Base-by-base conservation (phyloP, 2,113 vertebrate genomes). In the Mungos mungo region DNA sequence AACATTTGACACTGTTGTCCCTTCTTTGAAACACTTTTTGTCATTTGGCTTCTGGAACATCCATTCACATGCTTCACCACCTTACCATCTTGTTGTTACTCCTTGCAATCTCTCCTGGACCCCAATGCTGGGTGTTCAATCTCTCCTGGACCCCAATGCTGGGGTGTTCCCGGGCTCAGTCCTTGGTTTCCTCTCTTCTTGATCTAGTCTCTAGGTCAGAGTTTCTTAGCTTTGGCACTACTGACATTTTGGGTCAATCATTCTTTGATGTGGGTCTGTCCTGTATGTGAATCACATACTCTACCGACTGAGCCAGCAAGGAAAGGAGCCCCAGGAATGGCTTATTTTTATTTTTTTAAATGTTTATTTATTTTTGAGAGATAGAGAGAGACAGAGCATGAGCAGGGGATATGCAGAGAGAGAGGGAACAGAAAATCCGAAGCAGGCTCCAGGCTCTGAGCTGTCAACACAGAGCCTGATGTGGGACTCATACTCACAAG, bases 11-110 rank as follows among this genome's bases (percentile, higher is more conserved):
- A 80, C 14, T 72, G 66, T 13, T 80, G 74, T 8, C 90, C 41
- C 47, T 47, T 80, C 72, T 68, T 91, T 52, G 41, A 80, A 93
- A 76, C 21, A 6, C 52, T 33, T 33, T 18, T 0, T 74, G 18
- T 9, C 45, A 33, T 19, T 91, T 91, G 72, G 90, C 54, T 93
- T 41, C 88, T 31, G 29, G 68, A 69, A 57, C 14, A 27, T 7
- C 1, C 14, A n/a, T 2, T 1, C 25, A 15, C 4, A 0, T 35
- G 45, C 35, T 66, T 33, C 7, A 0, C 2, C 25, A 33, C 47
- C 65, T 50, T 18, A 45, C 63, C 14, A 65, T 21, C 38, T 91
- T 50, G 38, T 13, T 50, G 14, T 6, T 45, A 14, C 25, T 80
- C 74, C 47, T 38, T 68, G 88, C 50, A 12, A 38, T 79, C 45